Base-by-base conservation (phyloP, 2,797 vertebrate genomes). In the Taenioides sp. region DNA sequence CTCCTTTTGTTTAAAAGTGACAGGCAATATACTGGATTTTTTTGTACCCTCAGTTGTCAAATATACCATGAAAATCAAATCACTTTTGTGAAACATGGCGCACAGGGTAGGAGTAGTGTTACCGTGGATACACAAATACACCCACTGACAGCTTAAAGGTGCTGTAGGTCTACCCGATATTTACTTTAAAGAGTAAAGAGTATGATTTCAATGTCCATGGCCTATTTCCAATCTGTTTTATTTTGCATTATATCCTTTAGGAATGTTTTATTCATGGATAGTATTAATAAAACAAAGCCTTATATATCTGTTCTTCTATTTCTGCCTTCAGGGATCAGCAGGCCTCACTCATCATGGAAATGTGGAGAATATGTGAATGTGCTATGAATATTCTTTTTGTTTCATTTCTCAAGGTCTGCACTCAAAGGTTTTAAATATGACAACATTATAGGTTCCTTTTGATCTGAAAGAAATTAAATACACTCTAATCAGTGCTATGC, bases 221-320 rank as follows among this genome's bases (percentile, higher is more conserved):
- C 74, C 83, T 79, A 82, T 66, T 82, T 87, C 83, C 70, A 74
- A 80, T 80, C 73, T 65, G 61, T 78, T 80, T 80, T 74, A 78
- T 80, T 87, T 82, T 78, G 72, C 70, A 75, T 78, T 79, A 69
- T 74, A 84, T 66, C 69, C 74, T 73, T 65, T 71, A 83, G 78
- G 70, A 37, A 69, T 80, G 73, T 83, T 82, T 89, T 85, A 87
- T 89, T 89, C 74, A 84, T 87, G 70, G 17, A 3, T 60, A 76
- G 83, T 76, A 86, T 85, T 87, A 88, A 88, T 88, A 87, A 88
- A 89, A 85, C 75, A 84, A 66, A 27, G 67, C 73, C 69, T 73
- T 71, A 67, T 76, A 73, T 47, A 59, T 73, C 64, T 80, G 28
- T 76, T 84, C 62, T 67, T 80, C 67, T 50, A 64, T 68, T 62